Evolutionary conservation across 2,113 vertebrate species (phyloP).

Genomic region (Cisticola juncidis): DNA sequence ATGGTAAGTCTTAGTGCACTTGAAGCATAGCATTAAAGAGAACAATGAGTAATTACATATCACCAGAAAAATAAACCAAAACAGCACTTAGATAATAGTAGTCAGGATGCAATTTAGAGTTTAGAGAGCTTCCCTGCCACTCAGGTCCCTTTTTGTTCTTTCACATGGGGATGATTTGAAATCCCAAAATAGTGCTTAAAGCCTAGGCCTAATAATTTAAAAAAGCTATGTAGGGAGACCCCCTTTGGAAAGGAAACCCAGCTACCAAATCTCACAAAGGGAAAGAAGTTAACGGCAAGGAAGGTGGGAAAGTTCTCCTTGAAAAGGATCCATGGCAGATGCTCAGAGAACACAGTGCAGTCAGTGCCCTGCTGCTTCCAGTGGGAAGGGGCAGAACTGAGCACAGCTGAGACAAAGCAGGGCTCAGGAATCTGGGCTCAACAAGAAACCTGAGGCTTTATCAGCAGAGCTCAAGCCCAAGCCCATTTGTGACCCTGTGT

Average conservation of each 20-base stretch:
- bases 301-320: background rate
- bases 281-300: background rate
- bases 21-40: background rate
- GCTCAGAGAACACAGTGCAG: background rate
- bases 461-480: background rate
- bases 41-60: background rate
- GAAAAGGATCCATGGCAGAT: background rate
- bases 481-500: fast-evolving
- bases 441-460: background rate
- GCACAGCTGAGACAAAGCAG: background rate
- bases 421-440: background rate
- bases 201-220: background rate
- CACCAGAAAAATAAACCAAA: background rate
- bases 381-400: background rate
- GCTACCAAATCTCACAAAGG: background rate
- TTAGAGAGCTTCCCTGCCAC: background rate
- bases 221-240: fast-evolving
- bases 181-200: background rate
- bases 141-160: background rate
- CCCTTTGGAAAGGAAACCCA: background rate
- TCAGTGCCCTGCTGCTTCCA: background rate
- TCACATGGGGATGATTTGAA: background rate
- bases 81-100: background rate
- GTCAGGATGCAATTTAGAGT: background rate
- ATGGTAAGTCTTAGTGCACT: background rate